Conservation (phyloP, 2,797 vertebrate genomes). For the Rhyacichthys aspro region DNA sequence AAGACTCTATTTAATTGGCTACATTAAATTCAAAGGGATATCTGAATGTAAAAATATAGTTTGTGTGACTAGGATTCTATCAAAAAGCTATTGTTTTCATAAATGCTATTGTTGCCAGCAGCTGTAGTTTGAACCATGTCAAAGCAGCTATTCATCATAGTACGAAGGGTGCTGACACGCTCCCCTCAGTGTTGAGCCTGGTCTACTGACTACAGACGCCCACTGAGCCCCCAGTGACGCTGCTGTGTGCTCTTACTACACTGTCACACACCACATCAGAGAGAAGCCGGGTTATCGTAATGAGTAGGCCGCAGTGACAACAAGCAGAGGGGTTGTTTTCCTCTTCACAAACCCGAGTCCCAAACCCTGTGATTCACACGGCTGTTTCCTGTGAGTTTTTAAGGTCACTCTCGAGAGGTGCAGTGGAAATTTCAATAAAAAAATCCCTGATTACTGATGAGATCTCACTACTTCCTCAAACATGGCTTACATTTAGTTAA, state of each 20-base stretch:
- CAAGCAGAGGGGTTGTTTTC: conserved; percentile 33
- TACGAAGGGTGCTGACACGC: not conserved
- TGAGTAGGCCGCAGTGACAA: conserved; percentile 42
- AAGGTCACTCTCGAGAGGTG: conserved; percentile 21
- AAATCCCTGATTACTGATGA: conserved; percentile 53
- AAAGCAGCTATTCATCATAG: too few species aligned
- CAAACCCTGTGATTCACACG: conserved; percentile 63
- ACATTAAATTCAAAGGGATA: too few species aligned
- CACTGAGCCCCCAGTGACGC: conserved; percentile 30
- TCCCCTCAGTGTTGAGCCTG: conserved; percentile 20
- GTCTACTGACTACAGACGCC: conserved; percentile 13
- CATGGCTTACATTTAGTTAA: conserved; percentile 21
- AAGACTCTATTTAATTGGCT: too few species aligned
- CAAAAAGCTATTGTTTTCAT: too few species aligned
- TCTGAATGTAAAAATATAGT: too few species aligned
- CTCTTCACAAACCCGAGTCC: conserved; percentile 37
- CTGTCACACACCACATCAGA: conserved; percentile 62
- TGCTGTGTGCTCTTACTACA: conserved; percentile 35
- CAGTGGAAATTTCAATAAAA: conserved; percentile 60
- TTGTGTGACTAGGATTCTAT: too few species aligned
- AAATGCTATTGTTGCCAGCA: too few species aligned
- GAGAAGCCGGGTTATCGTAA: conserved; percentile 33
- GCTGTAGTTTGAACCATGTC: too few species aligned
- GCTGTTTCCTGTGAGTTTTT: conserved; percentile 43
- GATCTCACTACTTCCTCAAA: conserved; percentile 30